These are phyloP conservation scores for cattle (Bos taurus) DNA, from an alignment of 2,113 vertebrate genomes.

Conservation along the genomic window DNA sequence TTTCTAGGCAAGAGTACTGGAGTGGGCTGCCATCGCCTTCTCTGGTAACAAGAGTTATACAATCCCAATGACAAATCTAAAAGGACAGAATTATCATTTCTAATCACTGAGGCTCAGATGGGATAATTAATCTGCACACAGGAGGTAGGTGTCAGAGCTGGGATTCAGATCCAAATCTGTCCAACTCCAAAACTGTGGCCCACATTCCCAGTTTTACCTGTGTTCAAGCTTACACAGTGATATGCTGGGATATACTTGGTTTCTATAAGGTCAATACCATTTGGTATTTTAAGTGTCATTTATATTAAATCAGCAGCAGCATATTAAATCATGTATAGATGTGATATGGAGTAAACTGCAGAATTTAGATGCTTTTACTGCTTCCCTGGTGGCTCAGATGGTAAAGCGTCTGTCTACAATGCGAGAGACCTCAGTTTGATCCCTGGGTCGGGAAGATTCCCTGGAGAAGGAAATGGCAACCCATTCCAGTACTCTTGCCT, in stretches of 20 bases:
- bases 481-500: no score
- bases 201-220: not conserved
- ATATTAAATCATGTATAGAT: not conserved
- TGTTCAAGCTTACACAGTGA: not conserved
- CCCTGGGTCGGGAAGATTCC: not conserved
- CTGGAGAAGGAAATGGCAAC: no score
- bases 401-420: not conserved
- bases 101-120: not conserved
- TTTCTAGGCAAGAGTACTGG: no score
- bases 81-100: not conserved
- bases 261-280: not conserved
- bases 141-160: not conserved
- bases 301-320: not conserved
- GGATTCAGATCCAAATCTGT: not conserved
- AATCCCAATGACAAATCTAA: not conserved
- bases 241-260: not conserved
- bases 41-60: not conserved
- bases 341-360: not conserved
- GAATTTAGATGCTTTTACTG: not conserved
- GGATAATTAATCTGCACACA: not conserved
- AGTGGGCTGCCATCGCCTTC: no score
- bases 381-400: not conserved
- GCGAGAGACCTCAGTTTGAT: not conserved
- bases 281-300: not conserved
- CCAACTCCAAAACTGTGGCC: not conserved